Evolutionary conservation across 92 coral and sea anemone species (phyloP), one percentile per base, ranked within the genome.

Genomic region (Blastomussa wellsi): DNA sequence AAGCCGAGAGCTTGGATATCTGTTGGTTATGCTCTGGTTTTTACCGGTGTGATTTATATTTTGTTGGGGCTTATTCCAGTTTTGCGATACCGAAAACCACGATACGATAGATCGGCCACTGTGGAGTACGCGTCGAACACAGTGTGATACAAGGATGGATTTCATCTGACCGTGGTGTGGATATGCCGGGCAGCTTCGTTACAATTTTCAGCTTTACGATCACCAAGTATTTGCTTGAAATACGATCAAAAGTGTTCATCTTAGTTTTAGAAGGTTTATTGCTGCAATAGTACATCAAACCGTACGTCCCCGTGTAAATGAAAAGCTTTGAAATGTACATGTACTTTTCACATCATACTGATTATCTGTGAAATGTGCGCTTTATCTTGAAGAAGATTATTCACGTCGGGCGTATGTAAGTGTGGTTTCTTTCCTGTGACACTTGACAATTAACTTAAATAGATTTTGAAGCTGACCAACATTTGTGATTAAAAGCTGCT

Each of bases 61-160:
- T 14, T 92, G 7, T 28, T 86, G 17, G 98, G 98, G 29, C 41
- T 95, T 17, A 93, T 93, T 87, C 95, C 90, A 48, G 62, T 79
- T 20, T 13, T 88, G 64, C 86, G 94, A 42, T 93, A 86, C 81
- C 86, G 93, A 60, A 90, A 82, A 79, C 86, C 84, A 44, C 72
- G 86, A 38, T 77, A 84, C 65, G 79, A 73, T 35, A 53, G 76
- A 55, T 70, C 87, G 7, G 87, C 74, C 20, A 65, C 87, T 10
- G 62, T 74, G 73, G 74, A 59, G 53, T 75, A 73, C 60, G 74
- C 81, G 28, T 8, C 81, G 5, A 73, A 73, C 65, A 29, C 42
- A 19, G 81, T 75, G 0, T 84, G 74, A 84, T 22, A 12, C 14
- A 24, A 35, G 35, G 26, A 20, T 38, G 68, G 29, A 62, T 70